A percentile compares a stretch with the other conserved stretches of the same genome.
These are phyloP conservation scores for Planococcus citri DNA, from an alignment of 1,140 invertebrate species.

Conservation along the genomic window DNA sequence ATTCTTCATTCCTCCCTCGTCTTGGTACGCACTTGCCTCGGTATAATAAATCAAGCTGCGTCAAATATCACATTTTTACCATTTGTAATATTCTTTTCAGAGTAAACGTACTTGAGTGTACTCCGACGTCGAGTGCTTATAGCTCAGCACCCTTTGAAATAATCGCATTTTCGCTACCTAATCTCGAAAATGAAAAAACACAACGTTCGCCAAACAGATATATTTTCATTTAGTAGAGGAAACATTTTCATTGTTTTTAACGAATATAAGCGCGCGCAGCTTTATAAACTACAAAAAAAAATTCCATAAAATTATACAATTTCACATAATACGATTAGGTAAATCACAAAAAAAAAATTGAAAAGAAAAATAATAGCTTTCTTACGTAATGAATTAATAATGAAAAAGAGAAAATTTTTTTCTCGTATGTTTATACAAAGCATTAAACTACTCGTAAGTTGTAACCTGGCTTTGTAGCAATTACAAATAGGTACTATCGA, in stretches of 20 bases:
- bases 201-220: neutral
- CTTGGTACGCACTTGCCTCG: no score
- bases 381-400: neutral
- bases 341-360: neutral
- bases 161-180: neutral
- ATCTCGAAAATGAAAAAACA: neutral
- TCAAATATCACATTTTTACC: neutral
- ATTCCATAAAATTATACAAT: neutral
- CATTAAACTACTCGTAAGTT: neutral
- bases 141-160: neutral
- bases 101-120: no score
- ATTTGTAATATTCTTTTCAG: neutral
- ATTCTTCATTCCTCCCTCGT: neutral
- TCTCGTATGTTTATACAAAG: neutral
- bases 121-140: no score
- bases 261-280: conserved; percentile 4
- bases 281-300: neutral
- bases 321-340: neutral
- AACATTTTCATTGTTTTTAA: neutral
- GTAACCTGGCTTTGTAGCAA: neutral
- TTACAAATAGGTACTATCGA: neutral
- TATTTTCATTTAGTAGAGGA: neutral
- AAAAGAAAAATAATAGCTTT: neutral
- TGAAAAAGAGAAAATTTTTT: neutral
- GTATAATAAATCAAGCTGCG: neutral